These are phyloP conservation scores for Lasiurus borealis DNA, from an alignment of 2,113 vertebrate genomes.

Conservation along the genomic window DNA sequence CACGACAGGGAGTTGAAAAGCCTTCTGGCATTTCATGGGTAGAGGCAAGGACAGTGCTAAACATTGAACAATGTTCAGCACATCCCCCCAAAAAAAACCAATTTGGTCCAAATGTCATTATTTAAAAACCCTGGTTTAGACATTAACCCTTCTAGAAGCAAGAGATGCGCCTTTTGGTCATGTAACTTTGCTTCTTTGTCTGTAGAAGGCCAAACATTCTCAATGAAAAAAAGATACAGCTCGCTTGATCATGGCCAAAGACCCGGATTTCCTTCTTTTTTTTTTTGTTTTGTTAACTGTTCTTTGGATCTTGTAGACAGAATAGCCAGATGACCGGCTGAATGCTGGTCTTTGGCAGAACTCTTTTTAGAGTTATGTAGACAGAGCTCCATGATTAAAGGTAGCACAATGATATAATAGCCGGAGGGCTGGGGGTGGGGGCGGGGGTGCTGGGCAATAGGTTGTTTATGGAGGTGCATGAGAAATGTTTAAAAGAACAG, in stretches of 20 bases:
- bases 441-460: no score
- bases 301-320: slow-evolving; percentile 1
- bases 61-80: no score
- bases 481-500: slow-evolving; percentile 55
- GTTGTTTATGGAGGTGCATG: not conserved
- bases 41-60: not conserved
- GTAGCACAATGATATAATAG: not conserved
- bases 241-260: slow-evolving; percentile 1
- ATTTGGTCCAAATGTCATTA: not conserved
- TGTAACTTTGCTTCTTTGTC: slow-evolving; percentile 29
- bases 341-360: not conserved
- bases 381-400: slow-evolving; percentile 8
- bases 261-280: slow-evolving; percentile 49
- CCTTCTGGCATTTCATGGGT: not conserved
- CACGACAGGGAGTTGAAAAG: not conserved
- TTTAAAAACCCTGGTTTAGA: not conserved
- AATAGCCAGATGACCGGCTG: not conserved
- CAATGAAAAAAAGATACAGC: not conserved
- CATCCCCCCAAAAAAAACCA: no score
- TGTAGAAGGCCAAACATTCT: slow-evolving; percentile 18
- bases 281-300: not conserved
- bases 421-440: no score
- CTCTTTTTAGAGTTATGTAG: not conserved
- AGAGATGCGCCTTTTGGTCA: not conserved
- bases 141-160: not conserved